Base-by-base conservation (phyloP, 2,888 invertebrate genomes). In the Smittia aterrima region DNA sequence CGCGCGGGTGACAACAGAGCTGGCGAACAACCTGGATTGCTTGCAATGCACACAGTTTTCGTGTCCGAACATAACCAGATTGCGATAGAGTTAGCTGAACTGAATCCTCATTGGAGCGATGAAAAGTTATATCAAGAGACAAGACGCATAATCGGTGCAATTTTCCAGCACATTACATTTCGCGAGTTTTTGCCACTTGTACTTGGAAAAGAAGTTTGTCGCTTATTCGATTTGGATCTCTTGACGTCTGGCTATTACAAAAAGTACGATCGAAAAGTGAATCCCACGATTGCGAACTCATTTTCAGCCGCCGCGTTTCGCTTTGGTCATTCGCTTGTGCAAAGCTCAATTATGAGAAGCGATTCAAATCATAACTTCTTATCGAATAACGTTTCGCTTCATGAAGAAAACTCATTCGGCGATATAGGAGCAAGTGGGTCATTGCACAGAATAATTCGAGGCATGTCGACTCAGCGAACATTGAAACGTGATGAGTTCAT, bases 51-150 rank as follows among this genome's bases (percentile, higher is more conserved):
- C 75, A 83, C 82, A 54, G 82, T 83, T 0, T 83, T 82, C 81
- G 83, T 83, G 9, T 79, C 80, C 6, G 83, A 83, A 73, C 83
- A 83, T 75, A 90, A 87, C 80, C 87, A 90, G 76, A 85, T 95
- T 77, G 92, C 93, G 1, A 85, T 87, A 77, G 87, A 88, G 77
- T 81, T 96, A 53, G 86, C 89, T 3, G 86, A 86, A 66, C 79
- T 93, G 53, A 96, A 96, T 83, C 88, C 88, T 0, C 91, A 92
- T 78, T 96, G 96, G 96, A 90, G 89, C 78, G 95, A 96, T 79
- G 95, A 95, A 79, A 90, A 90, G 79, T 84, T 92, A 11, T 95
- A 90, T 80, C 93, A 94, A 79, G 95, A 95, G 82, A 88, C 92
- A 0, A 85, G 95, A 22, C 89, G 90, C 77, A 92, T 96, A 68